Conservation (phyloP, 1,140 invertebrate species). For the Antheraea mylitta region DNA sequence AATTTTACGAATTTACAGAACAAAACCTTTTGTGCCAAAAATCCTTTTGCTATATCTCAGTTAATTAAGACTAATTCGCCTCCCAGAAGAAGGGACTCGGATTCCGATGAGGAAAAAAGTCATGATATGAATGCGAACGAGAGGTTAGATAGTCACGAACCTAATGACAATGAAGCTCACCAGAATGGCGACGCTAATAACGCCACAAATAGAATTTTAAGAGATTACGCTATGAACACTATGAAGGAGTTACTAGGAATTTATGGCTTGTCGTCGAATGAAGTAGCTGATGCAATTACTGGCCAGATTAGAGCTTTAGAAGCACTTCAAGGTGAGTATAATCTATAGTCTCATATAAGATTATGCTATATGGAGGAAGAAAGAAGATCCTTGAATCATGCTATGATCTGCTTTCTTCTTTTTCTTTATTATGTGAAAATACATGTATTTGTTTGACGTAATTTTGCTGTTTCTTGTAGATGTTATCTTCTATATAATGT, state of each 20-base stretch:
- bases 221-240: constrained; percentile 86
- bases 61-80: constrained; percentile 78
- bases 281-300: constrained; percentile 80
- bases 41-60: constrained; percentile 78
- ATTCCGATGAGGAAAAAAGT: constrained; percentile 70
- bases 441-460: too few relatives aligned
- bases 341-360: too few relatives aligned
- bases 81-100: constrained; percentile 75
- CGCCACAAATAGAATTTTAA: constrained; percentile 76
- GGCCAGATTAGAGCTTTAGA: constrained; percentile 78
- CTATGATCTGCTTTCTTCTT: too few relatives aligned
- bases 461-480: too few relatives aligned
- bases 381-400: too few relatives aligned
- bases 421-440: too few relatives aligned
- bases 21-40: constrained; percentile 78
- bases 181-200: constrained; percentile 68
- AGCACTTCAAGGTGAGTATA: constrained; percentile 69
- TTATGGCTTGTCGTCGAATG: constrained; percentile 83
- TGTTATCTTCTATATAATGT: too few relatives aligned
- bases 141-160: constrained; percentile 53
- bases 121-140: constrained; percentile 71
- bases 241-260: constrained; percentile 87
- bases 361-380: too few relatives aligned
- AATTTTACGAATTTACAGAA: constrained; percentile 75
- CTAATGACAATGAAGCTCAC: constrained; percentile 51